Base-by-base conservation (phyloP, 2,797 vertebrate species). In the Myripristis murdjan region DNA sequence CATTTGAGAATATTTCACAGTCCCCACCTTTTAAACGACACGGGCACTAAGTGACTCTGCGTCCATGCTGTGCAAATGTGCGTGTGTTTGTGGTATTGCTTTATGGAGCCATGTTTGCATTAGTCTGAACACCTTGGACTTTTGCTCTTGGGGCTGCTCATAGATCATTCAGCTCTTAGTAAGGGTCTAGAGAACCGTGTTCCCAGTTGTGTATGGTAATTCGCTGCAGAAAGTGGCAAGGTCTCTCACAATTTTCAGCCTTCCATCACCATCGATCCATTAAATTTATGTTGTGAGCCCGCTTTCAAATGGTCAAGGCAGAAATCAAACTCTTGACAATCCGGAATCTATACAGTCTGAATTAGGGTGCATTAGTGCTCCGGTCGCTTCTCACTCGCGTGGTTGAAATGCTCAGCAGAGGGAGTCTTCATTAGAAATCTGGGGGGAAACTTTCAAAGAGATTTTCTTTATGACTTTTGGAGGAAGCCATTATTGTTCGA, bases 261-360 rank as follows among this genome's bases (percentile, higher is more conserved):
- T 81, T 90, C 79, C 85, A 76, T 86, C 84, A 73, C 58, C 73
- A 89, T 73, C 72, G 87, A 93, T 90, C 85, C 86, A 76, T 90
- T 92, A 78, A 77, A 91, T 91, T 86, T 91, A 88, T 89, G 91
- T 89, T 75, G 85, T 81, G 81, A 64, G 68, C 73, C 82, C 76
- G 73, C 81, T 83, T 81, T 90, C 83, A 83, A 62, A 77, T 85
- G 80, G 81, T 83, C 85, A 73, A 77, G 76, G 69, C 59, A 82
- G 91, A 90, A 93, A 89, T 92, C 92, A 74, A 91, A 86, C 63
- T 71, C 81, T 77, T 70, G 63, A 81, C 81, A 47, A 89, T 93
- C 90, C 88, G 91, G 91, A 93, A 95, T 93, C 93, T 81, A 94
- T 93, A 90, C 82, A 49, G 59, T 88, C 83, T 89, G 88, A 92